These are phyloP conservation scores for Parnassius glacialis DNA, from an alignment of 2,888 invertebrate genomes.

Conservation along the genomic window DNA sequence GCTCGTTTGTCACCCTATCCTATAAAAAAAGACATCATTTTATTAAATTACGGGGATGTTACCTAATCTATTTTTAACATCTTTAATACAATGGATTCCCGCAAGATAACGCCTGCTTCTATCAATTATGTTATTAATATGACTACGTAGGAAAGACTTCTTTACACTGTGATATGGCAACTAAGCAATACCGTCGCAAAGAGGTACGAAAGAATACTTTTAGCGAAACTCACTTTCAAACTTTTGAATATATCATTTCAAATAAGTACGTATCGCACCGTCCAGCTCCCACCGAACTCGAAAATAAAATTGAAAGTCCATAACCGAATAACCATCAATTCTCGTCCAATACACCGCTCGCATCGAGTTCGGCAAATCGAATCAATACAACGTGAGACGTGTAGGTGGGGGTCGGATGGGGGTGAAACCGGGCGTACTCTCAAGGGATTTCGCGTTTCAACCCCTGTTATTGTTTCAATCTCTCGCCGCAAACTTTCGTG, in stretches of 20 bases:
- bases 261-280: conserved; percentile 6
- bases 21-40: too few relatives aligned
- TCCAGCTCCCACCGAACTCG: conserved; percentile 13
- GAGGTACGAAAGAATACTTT: too few relatives aligned
- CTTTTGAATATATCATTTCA: neutral
- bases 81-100: too few relatives aligned
- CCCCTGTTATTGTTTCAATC: conserved; percentile 77
- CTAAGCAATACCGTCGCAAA: too few relatives aligned
- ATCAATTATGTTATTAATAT: too few relatives aligned
- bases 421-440: conserved; percentile 37
- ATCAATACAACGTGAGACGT: conserved; percentile 54
- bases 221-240: neutral
- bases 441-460: conserved; percentile 55
- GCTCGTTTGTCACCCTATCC: too few relatives aligned
- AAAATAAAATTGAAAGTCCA: conserved; percentile 20
- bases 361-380: conserved; percentile 51
- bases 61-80: too few relatives aligned
- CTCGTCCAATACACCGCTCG: conserved; percentile 29
- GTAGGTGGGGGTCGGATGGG: conserved; percentile 34
- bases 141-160: too few relatives aligned
- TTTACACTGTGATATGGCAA: too few relatives aligned
- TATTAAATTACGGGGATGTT: too few relatives aligned
- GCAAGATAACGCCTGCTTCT: too few relatives aligned
- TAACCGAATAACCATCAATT: conserved; percentile 24
- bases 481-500: conserved; percentile 48